These are phyloP conservation scores for Saccopteryx bilineata DNA, from an alignment of 2,113 vertebrate genomes.

Conservation along the genomic window DNA sequence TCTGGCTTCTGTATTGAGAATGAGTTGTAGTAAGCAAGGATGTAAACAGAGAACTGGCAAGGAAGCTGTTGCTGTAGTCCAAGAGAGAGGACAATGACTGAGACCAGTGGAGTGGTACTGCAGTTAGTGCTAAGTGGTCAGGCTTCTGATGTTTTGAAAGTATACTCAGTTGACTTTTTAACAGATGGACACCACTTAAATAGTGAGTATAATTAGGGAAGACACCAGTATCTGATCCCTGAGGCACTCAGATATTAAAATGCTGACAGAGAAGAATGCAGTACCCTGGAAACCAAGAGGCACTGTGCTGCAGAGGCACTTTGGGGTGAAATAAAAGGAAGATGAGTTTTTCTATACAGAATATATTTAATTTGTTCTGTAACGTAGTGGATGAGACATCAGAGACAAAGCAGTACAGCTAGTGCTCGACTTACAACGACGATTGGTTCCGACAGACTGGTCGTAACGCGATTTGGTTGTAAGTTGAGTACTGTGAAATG, in stretches of 20 bases:
- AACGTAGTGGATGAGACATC: conserved; percentile 17
- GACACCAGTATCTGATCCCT: neutral
- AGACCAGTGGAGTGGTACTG: neutral
- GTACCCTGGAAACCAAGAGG: neutral
- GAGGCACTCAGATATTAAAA: neutral
- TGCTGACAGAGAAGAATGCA: neutral
- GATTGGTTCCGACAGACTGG: too few relatives aligned
- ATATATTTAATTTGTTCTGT: conserved; percentile 24
- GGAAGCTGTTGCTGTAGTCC: neutral
- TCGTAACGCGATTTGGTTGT: too few relatives aligned
- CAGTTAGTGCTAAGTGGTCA: neutral
- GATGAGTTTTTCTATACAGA: neutral
- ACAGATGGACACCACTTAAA: neutral
- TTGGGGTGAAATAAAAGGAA: neutral
- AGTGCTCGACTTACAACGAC: too few relatives aligned
- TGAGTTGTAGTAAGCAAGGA: neutral
- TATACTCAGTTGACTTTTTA: conserved; percentile 17
- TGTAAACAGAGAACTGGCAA: neutral
- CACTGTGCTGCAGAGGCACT: neutral
- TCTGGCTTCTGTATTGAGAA: conserved; percentile 22
- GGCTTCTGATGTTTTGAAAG: neutral
- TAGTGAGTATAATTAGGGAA: neutral
- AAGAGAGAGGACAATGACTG: neutral
- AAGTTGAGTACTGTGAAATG: too few relatives aligned
- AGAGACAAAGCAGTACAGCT: neutral